Percentiles rank a stretch among this genome's conserved stretches.
Evolutionary conservation across 2,888 invertebrate species (phyloP).

Genomic region (Orchestes rusci): DNA sequence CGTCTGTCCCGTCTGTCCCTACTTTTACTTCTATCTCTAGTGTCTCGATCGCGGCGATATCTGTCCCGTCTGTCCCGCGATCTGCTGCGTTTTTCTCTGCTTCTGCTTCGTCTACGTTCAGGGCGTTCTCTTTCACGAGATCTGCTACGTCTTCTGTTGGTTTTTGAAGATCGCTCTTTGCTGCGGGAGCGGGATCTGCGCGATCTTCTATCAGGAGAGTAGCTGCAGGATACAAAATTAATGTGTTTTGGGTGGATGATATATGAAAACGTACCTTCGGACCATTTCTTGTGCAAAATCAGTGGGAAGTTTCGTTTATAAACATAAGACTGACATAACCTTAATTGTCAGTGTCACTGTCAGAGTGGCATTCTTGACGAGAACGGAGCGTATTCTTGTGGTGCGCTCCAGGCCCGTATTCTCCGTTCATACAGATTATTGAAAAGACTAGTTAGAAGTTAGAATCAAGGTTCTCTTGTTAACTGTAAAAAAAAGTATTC

Average conservation of each 20-base stretch:
- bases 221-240: neutral
- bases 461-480: too few relatives aligned
- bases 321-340: too few relatives aligned
- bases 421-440: too few relatives aligned
- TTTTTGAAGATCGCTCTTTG: conserved; percentile 39
- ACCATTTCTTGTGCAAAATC: conserved; percentile 9
- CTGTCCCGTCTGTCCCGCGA: conserved; percentile 16
- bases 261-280: neutral
- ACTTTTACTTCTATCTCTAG: conserved; percentile 10
- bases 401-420: too few relatives aligned
- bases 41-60: conserved; percentile 22
- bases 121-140: conserved; percentile 39
- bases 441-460: too few relatives aligned
- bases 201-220: conserved; percentile 35
- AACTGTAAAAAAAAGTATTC: too few relatives aligned
- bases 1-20: conserved; percentile 41
- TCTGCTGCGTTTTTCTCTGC: conserved; percentile 20
- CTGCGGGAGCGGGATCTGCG: conserved; percentile 32
- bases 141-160: conserved; percentile 34
- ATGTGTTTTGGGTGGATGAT: neutral
- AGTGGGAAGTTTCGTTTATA: neutral
- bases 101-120: conserved; percentile 49
- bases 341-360: too few relatives aligned
- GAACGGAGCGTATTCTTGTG: too few relatives aligned
- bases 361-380: too few relatives aligned